These are phyloP conservation scores for Taeniopygia guttata DNA, from an alignment of 2,797 vertebrate species.

Conservation along the genomic window DNA sequence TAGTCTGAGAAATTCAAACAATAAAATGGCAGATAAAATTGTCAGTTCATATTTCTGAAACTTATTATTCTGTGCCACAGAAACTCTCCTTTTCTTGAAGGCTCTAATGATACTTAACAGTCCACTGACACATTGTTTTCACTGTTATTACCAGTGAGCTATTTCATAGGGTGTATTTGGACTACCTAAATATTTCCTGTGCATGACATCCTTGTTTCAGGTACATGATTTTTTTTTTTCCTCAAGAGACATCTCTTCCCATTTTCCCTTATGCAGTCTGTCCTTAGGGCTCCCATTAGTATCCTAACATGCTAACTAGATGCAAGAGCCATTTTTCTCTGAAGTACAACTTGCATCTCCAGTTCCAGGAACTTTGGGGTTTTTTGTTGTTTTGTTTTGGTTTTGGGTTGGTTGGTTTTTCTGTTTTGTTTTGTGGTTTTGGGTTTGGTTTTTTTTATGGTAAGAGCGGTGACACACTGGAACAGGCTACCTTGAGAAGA, in stretches of 20 bases:
- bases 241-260: not conserved
- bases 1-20: not conserved
- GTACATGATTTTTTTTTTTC: not conserved
- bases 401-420: not conserved
- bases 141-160: not conserved
- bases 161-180: not conserved
- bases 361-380: not conserved
- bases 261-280: not conserved
- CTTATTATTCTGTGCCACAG: not conserved
- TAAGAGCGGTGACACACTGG: not conserved
- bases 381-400: too few relatives aligned
- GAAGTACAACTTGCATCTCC: not conserved
- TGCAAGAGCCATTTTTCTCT: not conserved
- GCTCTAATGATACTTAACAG: not conserved
- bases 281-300: not conserved
- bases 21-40: not conserved
- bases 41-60: not conserved
- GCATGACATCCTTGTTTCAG: not conserved
- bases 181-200: not conserved
- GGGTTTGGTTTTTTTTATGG: fast-evolving
- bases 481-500: not conserved
- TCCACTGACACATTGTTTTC: not conserved
- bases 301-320: not conserved
- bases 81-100: not conserved
- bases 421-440: not conserved